Evolutionary conservation across 2,888 invertebrate genomes (phyloP).

Genomic region (Sarcophaga caerulescens): DNA sequence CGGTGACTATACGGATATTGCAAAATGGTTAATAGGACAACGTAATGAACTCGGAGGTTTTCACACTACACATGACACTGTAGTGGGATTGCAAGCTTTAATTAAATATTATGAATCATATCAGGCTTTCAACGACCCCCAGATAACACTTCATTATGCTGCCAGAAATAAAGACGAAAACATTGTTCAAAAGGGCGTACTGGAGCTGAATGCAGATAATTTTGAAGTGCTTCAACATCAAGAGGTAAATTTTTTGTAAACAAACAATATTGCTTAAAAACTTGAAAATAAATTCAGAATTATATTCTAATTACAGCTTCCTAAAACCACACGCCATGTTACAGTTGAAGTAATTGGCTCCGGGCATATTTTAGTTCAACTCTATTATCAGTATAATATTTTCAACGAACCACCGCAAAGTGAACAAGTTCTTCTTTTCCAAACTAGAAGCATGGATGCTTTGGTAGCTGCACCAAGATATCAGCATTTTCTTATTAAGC

Average conservation of each 20-base stretch:
- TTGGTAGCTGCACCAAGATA: neutral
- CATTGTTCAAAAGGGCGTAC: neutral
- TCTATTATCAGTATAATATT: constrained; percentile 34
- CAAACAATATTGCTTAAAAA: neutral
- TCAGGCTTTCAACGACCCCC: neutral
- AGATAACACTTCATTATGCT: neutral
- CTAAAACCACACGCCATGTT: neutral
- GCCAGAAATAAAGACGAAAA: neutral
- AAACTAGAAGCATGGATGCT: neutral
- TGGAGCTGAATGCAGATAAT: neutral
- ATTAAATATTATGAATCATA: constrained; percentile 84
- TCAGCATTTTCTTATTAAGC: constrained; percentile 16
- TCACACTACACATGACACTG: constrained; percentile 88
- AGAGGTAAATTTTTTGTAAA: neutral
- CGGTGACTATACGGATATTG: constrained; percentile 81
- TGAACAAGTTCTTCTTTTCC: neutral
- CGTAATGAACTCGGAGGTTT: constrained; percentile 86
- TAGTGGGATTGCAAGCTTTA: constrained; percentile 86
- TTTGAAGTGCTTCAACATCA: neutral
- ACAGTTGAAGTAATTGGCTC: neutral
- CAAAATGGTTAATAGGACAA: constrained; percentile 87
- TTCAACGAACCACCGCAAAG: neutral
- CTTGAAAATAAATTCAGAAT: neutral
- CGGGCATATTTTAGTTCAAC: constrained; percentile 3
- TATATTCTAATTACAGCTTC: constrained; percentile 13